phyloP scores from a whole-genome alignment of 2,113 vertebrate species.

The Emydocephalus ijimae region DNA sequence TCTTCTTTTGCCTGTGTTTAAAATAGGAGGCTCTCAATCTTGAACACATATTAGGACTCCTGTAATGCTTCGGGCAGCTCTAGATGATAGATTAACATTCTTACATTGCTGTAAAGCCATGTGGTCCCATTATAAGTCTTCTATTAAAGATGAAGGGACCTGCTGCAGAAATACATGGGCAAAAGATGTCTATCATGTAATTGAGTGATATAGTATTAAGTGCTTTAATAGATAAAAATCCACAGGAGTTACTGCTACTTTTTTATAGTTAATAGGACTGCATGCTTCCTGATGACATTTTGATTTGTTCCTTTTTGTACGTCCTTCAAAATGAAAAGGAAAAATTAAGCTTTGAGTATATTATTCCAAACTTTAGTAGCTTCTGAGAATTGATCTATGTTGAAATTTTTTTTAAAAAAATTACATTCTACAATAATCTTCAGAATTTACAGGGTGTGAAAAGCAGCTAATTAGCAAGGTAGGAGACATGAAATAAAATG shows the following conservation, averaged over 20 bases:
- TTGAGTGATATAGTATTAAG: conserved; percentile 60
- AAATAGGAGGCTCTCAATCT: conserved; percentile 69
- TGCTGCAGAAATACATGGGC: conserved; percentile 63
- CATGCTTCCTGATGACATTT: conserved; percentile 59
- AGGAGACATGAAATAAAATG: conserved; percentile 32
- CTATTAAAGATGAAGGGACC: conserved; percentile 67
- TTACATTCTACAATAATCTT: conserved; percentile 37
- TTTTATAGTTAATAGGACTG: conserved; percentile 57
- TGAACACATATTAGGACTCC: conserved; percentile 63
- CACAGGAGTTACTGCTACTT: conserved; percentile 57
- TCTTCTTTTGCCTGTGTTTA: conserved; percentile 70
- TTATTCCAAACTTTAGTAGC: conserved; percentile 42
- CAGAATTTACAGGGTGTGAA: conserved; percentile 32
- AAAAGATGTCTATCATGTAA: conserved; percentile 65
- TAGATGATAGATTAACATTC: conserved; percentile 77
- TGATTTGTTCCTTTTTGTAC: conserved; percentile 59
- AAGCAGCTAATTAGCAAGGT: conserved; percentile 40
- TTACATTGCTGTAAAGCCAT: conserved; percentile 73
- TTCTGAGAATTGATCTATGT: conserved; percentile 27
- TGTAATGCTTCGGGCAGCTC: conserved; percentile 70
- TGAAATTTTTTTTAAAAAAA: conserved; percentile 13
- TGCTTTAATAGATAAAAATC: conserved; percentile 68
- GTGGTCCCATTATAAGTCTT: conserved; percentile 72
- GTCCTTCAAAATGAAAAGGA: conserved; percentile 53
- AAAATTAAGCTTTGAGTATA: conserved; percentile 30